Evolutionary conservation across 2,888 invertebrate species (phyloP).

Genomic region (Cheilosia vulpina): DNA sequence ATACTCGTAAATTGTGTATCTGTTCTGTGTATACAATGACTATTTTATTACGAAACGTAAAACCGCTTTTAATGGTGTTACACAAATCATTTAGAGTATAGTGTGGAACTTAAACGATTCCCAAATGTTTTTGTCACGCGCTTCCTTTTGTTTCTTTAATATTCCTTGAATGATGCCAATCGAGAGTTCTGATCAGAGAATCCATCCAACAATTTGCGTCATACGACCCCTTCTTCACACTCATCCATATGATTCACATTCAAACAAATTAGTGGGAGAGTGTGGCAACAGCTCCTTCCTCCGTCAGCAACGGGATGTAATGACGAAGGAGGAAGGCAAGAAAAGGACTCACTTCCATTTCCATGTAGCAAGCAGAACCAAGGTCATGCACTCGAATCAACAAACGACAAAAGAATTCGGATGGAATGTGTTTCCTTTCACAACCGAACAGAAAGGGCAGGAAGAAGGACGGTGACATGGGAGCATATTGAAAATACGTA

Average conservation of each 20-base stretch:
- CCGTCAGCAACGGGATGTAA: conserved; percentile 25
- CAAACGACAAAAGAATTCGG: conserved; percentile 53
- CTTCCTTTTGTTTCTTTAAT: conserved; percentile 8
- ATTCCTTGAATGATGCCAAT: conserved; percentile 41
- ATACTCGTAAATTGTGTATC: no score
- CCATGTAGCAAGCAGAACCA: conserved; percentile 53
- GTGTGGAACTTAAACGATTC: neutral
- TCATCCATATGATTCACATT: conserved; percentile 46
- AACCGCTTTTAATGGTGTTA: no score
- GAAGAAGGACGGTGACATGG: conserved; percentile 12
- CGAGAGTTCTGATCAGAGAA: conserved; percentile 35
- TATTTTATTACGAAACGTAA: no score
- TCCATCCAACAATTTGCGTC: conserved; percentile 59
- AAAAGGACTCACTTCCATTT: conserved; percentile 44
- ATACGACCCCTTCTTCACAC: conserved; percentile 23
- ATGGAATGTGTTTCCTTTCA: conserved; percentile 48
- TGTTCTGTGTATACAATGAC: no score
- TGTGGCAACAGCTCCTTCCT: conserved; percentile 50
- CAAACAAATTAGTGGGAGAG: conserved; percentile 52
- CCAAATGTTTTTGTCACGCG: conserved; percentile 19
- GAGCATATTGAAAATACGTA: conserved; percentile 28
- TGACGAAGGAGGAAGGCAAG: conserved; percentile 7
- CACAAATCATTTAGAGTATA: neutral
- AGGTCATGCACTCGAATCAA: conserved; percentile 69
- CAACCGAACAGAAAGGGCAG: conserved; percentile 21